Percentiles rank a stretch among this genome's conserved stretches.
These are phyloP conservation scores for Cremastinae sp. DNA, from an alignment of 2,888 invertebrate species.

Conservation along the genomic window DNA sequence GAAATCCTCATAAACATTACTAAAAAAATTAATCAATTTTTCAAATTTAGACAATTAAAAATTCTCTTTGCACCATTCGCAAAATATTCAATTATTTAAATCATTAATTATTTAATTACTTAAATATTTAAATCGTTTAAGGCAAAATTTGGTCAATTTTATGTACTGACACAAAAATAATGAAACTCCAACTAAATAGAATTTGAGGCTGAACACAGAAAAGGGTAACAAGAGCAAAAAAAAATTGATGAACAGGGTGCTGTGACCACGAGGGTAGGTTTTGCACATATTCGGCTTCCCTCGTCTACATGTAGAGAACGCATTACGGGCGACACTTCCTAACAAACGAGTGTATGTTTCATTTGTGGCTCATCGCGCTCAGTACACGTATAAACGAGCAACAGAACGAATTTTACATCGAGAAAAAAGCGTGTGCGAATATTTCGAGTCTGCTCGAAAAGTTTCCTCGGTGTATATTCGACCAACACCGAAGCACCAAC, in stretches of 20 bases:
- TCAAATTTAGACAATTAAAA: too few species aligned
- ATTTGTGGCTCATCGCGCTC: background rate
- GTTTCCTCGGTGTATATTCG: background rate
- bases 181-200: background rate
- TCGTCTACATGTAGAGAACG: slow-evolving; percentile 17
- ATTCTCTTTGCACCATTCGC: background rate
- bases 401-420: too few species aligned
- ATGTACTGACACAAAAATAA: too few species aligned
- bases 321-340: slow-evolving; percentile 1
- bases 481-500: background rate
- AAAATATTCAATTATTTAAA: too few species aligned
- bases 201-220: background rate
- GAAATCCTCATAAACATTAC: background rate
- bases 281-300: slow-evolving; percentile 49
- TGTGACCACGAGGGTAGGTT: slow-evolving; percentile 37
- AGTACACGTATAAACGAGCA: background rate
- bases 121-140: too few species aligned
- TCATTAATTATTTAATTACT: too few species aligned
- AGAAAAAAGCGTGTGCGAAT: too few species aligned
- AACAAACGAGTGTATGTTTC: slow-evolving; percentile 5
- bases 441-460: too few species aligned
- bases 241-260: slow-evolving; percentile 9
- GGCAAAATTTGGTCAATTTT: too few species aligned
- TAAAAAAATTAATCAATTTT: too few species aligned
- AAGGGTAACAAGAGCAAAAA: background rate